Evolutionary conservation across 2,888 invertebrate species (phyloP).

Genomic region (Apotomis betuletana): DNA sequence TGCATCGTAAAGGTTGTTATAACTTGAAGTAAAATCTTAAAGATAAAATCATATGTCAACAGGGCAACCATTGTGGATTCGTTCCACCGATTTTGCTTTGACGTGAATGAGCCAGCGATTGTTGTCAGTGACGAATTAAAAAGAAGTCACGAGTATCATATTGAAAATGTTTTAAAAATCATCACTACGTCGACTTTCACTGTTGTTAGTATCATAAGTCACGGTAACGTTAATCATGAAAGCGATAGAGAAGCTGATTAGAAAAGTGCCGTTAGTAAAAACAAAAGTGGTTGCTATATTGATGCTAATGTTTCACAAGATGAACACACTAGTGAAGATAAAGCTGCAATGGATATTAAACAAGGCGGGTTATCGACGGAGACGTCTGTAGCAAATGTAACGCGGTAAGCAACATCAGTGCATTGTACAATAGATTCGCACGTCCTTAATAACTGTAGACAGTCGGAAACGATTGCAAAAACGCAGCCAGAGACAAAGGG

Average conservation of each 20-base stretch:
- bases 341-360: slow-evolving; percentile 59
- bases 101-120: slow-evolving; percentile 44
- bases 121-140: slow-evolving; percentile 33
- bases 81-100: slow-evolving; percentile 55
- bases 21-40: slow-evolving; percentile 42
- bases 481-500: slow-evolving; percentile 76
- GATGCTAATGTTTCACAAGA: slow-evolving; percentile 42
- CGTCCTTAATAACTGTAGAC: slow-evolving; percentile 76
- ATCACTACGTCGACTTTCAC: slow-evolving; percentile 33
- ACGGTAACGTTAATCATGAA: slow-evolving; percentile 33
- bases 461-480: slow-evolving; percentile 80
- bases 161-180: slow-evolving; percentile 23
- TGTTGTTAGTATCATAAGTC: slow-evolving; percentile 39
- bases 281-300: slow-evolving; percentile 43
- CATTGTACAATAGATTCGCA: slow-evolving; percentile 69
- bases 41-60: slow-evolving; percentile 50
- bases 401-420: slow-evolving; percentile 59
- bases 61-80: slow-evolving; percentile 62
- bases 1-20: slow-evolving; percentile 11
- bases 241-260: slow-evolving; percentile 30
- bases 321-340: slow-evolving; percentile 44
- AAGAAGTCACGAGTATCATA: slow-evolving; percentile 35
- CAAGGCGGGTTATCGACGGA: slow-evolving; percentile 55
- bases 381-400: slow-evolving; percentile 64
- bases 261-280: slow-evolving; percentile 1